Evolutionary conservation across 2,888 invertebrate species (phyloP), one percentile per base, ranked within the genome.

Genomic region (Didymodactylos carnosus): DNA sequence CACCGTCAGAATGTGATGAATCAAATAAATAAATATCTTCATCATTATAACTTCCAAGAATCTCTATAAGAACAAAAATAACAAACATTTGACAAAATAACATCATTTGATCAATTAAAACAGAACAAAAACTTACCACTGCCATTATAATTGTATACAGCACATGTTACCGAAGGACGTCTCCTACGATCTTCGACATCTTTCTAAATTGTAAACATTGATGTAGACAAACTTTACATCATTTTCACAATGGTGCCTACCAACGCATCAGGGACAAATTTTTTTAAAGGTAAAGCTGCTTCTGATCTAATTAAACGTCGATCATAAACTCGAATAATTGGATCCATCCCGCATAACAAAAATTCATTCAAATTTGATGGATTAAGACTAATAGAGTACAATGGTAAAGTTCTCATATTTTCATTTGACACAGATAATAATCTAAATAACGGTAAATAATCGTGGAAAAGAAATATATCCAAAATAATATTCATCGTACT

Each of bases 41-140:
- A 81, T 94, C 92, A 82, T 91, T 93, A 83, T 94, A 94, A 0
- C 92, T 91, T n/a, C 90, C 93, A 16, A 95, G 85, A 72, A 95
- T 88, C 85, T 94, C 92, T 72, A 78, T 69, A 19, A 23, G 29
- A 3, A 69, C n/a, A 23, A 39, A 0, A 8, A 27, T 19, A 46
- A 46, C 16, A 46, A n/a, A 46, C 16, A 19, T 19, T 46, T 19
- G 46, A 16, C n/a, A n/a, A n/a, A n/a, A n/a, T n/a, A n/a, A n/a
- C n/a, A n/a, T n/a, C n/a, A n/a, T n/a, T n/a, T n/a, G n/a, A n/a
- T n/a, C n/a, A n/a, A n/a, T n/a, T n/a, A n/a, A n/a, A n/a, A 70
- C 16, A 14, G 13, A 14, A n/a, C 27, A 40, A 23, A 19, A 69
- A 39, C 77, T 74, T 75, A 84, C 84, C 84, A 77, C 89, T 87